Evolutionary conservation across 2,888 invertebrate species (phyloP), one percentile per base, ranked within the genome.

Genomic region (Diaprepes abbreviatus): DNA sequence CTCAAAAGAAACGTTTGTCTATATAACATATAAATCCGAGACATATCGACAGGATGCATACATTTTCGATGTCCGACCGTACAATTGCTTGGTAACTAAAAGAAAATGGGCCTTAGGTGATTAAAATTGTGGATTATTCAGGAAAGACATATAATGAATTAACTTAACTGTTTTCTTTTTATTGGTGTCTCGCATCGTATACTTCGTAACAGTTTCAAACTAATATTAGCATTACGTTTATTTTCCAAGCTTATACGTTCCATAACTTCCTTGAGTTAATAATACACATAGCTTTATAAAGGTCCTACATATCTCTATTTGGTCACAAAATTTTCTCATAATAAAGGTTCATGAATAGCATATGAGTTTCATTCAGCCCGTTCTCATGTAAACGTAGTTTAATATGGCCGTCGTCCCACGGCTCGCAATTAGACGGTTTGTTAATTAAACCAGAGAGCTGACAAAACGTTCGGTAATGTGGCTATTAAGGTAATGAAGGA

Each of bases 391-490:
- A 69, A 69, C 48, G 69, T 52, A 58, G 58, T 59, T 58, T 63
- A 58, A 58, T 48, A 62, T 60, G 62, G 60, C 35, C 35, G 35
- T 21, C 48, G 50, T 48, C 67, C 67, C 59, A 62, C 52, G 67
- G 38, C 33, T 35, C 35, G 63, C 69, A 72, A 69, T 72, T 70
- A 70, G 72, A 64, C 60, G 70, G 66, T 72, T 55, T 59, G 70
- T 70, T 70, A 70, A 72, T 70, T 72, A 70, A 72, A 70, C 62
- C 64, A 43, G 60, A 66, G 66, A 43, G 58, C 57, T 66, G 72
- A 70, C 66, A 72, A 72, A 70, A 72, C 63, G 72, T 59, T 54
- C 58, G 35, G 43, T 54, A 38, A 65, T 70, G 55, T 50, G 58
- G 40, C 35, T 57, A 64, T 63, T 69, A 64, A 28, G 33, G 58